Evolutionary conservation across 2,113 vertebrate species (phyloP), one percentile per base, ranked within the genome.

Genomic region (Sorex araneus): DNA sequence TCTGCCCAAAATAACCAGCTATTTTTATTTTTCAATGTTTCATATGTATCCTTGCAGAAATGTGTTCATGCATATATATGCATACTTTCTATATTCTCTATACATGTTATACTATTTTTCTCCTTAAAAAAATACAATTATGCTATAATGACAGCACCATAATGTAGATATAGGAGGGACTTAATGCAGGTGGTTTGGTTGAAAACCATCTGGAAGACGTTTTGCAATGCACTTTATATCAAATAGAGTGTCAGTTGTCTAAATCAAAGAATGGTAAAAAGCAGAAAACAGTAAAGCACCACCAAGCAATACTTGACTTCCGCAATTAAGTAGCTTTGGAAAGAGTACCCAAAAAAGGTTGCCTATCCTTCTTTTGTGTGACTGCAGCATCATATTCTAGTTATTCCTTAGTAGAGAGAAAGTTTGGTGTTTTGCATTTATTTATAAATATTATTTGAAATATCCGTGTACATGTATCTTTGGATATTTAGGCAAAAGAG

Each of bases 351-450:
- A 8, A 43, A 50, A 36, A 81, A 54, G 6, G 23, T 11, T 66
- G 43, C 36, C 64, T 75, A 13, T 19, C 9, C 18, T 50, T 32
- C 15, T n/a, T 19, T 0, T 50, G 43, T 57, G 60, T 66, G n/a
- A 88, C 40, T 76, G n/a, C 8, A 18, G 19, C 54, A 76, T 36
- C 30, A 60, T 45, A 12, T 77, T 67, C 67, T 76, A 54, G 34
- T 23, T 47, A 75, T 75, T 21, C 2, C 10, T 57, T 30, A 60
- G 64, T 73, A 87, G n/a, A 84, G n/a, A 64, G 13, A 18, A 0
- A 86, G 19, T 25, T 23, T 50, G 9, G 27, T 47, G 18, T 2
- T 76, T 94, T 86, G 57, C 47, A n/a, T 93, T 87, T 19, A 91
- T n/a, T n/a, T n/a, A n/a, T n/a, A n/a, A 69, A 67, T 32, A 45